Conservation (phyloP, 2,113 vertebrate genomes). For the Echinops telfairi region DNA sequence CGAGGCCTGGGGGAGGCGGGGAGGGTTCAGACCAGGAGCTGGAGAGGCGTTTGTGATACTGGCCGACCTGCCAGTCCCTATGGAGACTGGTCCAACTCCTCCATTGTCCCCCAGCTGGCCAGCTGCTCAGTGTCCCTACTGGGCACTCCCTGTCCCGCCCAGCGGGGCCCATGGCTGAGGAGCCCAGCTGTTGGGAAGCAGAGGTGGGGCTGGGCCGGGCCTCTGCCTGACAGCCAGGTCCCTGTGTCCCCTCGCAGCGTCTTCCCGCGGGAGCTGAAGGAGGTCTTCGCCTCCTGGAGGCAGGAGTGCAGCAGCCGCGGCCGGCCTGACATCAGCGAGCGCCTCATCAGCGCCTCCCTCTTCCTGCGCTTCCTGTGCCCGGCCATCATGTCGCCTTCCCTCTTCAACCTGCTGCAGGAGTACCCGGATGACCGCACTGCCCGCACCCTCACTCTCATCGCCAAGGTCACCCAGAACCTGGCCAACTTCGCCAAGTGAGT, state of each 20-base stretch:
- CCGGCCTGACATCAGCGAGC: slow-evolving; percentile 97
- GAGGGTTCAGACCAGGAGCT: not conserved
- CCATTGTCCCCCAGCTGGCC: too few relatives aligned
- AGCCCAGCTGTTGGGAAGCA: not conserved
- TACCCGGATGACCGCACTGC: slow-evolving; percentile 98
- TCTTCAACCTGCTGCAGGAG: slow-evolving; percentile 98
- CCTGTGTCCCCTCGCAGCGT: slow-evolving; percentile 88
- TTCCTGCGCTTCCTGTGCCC: slow-evolving; percentile 99
- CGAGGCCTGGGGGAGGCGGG: not conserved
- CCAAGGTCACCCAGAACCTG: slow-evolving; percentile 99
- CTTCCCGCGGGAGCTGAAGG: slow-evolving; percentile 97
- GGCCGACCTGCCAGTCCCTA: too few relatives aligned
- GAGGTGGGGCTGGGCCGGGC: accelerated
- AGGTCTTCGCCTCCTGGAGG: slow-evolving; percentile 98
- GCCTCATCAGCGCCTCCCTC: slow-evolving; percentile 97
- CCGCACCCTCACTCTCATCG: slow-evolving; percentile 97
- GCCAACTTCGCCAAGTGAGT: slow-evolving; percentile 99
- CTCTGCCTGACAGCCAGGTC: not conserved
- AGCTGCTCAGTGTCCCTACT: not conserved
- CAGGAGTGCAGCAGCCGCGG: slow-evolving; percentile 97
- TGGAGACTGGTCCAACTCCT: not conserved
- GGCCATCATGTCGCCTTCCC: slow-evolving; percentile 98
- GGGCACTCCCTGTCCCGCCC: too few relatives aligned
- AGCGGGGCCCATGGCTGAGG: not conserved
- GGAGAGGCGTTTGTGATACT: not conserved